Percentiles rank a stretch among this genome's conserved stretches.
Conservation (phyloP, 2,888 invertebrate genomes). For the Eupithecia abbreviata region DNA sequence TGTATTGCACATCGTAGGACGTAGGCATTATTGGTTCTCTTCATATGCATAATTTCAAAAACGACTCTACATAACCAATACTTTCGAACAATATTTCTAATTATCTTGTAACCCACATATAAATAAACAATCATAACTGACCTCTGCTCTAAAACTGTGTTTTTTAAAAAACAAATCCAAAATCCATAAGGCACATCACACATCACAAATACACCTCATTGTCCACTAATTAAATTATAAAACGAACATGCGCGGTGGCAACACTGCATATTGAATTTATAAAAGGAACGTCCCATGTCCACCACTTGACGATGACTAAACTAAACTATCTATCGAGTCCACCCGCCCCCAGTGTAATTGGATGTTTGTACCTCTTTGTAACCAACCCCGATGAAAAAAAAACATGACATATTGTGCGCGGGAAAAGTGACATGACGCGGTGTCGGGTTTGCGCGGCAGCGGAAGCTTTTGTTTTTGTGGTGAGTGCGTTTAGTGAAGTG, state of each 20-base stretch:
- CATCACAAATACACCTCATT: conserved; percentile 72
- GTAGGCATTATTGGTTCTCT: neutral
- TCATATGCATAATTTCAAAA: neutral
- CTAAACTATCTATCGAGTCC: conserved; percentile 78
- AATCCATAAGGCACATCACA: conserved; percentile 61
- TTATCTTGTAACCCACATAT: neutral
- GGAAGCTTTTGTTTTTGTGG: conserved; percentile 74
- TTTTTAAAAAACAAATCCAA: conserved; percentile 51
- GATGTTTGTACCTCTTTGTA: conserved; percentile 83
- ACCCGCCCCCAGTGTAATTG: conserved; percentile 80
- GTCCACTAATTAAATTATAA: conserved; percentile 78
- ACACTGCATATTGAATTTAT: conserved; percentile 45
- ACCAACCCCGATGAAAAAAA: conserved; percentile 81
- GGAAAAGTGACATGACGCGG: conserved; percentile 72
- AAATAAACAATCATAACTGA: conserved; percentile 45
- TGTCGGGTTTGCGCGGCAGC: conserved; percentile 70
- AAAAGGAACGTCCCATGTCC: conserved; percentile 66
- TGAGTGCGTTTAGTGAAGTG: conserved; percentile 70
- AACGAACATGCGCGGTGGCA: conserved; percentile 72
- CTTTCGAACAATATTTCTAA: neutral
- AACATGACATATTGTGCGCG: conserved; percentile 81
- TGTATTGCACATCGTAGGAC: neutral
- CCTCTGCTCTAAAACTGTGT: conserved; percentile 49
- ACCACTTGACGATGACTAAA: conserved; percentile 65
- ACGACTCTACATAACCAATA: neutral